Evolutionary conservation across 2,113 vertebrate genomes (phyloP).

Genomic region (Xenus cinereus): DNA sequence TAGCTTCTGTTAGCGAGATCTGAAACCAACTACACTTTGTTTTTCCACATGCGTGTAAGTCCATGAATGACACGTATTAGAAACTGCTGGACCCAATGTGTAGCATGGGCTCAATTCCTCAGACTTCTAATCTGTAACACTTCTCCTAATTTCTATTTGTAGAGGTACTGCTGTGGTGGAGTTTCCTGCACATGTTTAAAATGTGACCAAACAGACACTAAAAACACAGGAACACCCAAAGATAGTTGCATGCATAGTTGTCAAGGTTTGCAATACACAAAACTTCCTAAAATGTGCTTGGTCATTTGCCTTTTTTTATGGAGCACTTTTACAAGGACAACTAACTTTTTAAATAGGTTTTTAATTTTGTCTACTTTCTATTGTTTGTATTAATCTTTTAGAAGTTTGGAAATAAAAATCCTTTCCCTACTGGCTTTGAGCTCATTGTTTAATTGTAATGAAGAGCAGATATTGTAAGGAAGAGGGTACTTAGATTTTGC

Average conservation of each 20-base stretch:
- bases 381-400: conserved; percentile 68
- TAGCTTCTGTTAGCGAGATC: conserved; percentile 4
- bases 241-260: neutral
- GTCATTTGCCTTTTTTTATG: conserved; percentile 52
- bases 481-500: neutral
- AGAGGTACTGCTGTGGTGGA: neutral
- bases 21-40: neutral
- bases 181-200: neutral
- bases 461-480: neutral
- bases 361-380: conserved; percentile 47
- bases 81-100: neutral
- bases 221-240: neutral
- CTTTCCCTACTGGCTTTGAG: conserved; percentile 25
- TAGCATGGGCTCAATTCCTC: neutral
- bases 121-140: neutral
- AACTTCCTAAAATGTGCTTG: neutral
- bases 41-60: neutral
- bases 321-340: conserved; percentile 50
- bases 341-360: conserved; percentile 12
- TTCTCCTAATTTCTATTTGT: neutral
- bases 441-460: neutral
- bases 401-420: conserved; percentile 73
- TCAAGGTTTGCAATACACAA: neutral
- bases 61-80: neutral
- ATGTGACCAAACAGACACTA: neutral